A percentile compares a stretch with the other conserved stretches of the same genome.
phyloP scores from a whole-genome alignment of 1,140 invertebrate genomes.

The Danaus melanippus region DNA sequence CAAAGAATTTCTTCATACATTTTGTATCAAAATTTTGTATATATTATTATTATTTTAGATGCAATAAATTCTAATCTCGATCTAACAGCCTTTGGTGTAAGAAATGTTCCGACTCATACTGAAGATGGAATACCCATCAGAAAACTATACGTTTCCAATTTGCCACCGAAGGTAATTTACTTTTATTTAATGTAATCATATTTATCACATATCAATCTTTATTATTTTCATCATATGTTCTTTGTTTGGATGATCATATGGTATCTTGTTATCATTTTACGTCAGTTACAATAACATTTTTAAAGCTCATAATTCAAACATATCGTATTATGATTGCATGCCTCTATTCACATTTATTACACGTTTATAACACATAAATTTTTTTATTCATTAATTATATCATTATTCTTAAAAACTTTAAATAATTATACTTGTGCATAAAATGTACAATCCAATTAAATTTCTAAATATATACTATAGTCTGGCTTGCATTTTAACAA shows the following conservation, averaged over 20 bases:
- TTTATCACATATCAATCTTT: neutral
- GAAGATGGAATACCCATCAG: slow-evolving; percentile 67
- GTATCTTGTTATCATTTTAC: slow-evolving; percentile 1
- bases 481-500: too few species aligned
- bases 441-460: too few species aligned
- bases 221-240: neutral
- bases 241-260: slow-evolving; percentile 3
- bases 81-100: slow-evolving; percentile 31
- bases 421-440: too few species aligned
- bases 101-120: slow-evolving; percentile 57
- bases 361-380: too few species aligned
- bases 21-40: slow-evolving; percentile 8
- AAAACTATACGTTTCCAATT: slow-evolving; percentile 60
- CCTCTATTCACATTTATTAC: too few species aligned
- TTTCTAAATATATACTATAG: too few species aligned
- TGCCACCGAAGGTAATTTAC: slow-evolving; percentile 53
- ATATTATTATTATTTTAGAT: slow-evolving; percentile 33
- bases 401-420: too few species aligned
- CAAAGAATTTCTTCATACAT: slow-evolving; percentile 11
- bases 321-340: too few species aligned
- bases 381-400: too few species aligned
- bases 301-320: slow-evolving; percentile 3
- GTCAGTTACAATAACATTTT: neutral
- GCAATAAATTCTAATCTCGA: slow-evolving; percentile 36
- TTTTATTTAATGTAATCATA: slow-evolving; percentile 6